Base-by-base conservation (phyloP, 2,113 vertebrate genomes). In the Sprattus sprattus region DNA sequence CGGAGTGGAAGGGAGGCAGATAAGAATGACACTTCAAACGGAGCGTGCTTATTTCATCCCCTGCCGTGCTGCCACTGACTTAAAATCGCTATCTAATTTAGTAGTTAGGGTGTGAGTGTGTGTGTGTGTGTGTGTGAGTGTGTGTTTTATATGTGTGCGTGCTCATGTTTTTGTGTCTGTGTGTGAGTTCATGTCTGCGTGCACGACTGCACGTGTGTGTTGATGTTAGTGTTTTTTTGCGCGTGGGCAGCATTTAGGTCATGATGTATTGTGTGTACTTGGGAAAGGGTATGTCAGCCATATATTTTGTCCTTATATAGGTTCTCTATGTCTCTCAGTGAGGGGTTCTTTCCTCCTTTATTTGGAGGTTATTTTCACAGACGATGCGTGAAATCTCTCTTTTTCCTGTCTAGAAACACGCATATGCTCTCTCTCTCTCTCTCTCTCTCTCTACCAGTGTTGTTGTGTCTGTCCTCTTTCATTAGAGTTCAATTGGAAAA, bases 401-500 rank as follows among this genome's bases (percentile, higher is more conserved):
- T 32, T 13, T n/a, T 9, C 4, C n/a, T 75, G 67, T 75, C 22
- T 75, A 13, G 67, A 67, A 67, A 28, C 5, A 28, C 2, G 11
- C 1, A 67, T 5, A 67, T 64, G n/a, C n/a, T 39, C 8, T 75
- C 67, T 75, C 25, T 75, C 67, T 75, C 28, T 75, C 67, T 75
- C 67, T 75, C 28, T 75, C 9, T 75, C 67, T 13, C 15, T 10
- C 4, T 75, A 28, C 2, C 67, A 75, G 25, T 32, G 67, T 39
- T 83, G 86, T 83, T 88, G 87, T 86, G 87, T 89, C 87, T 90
- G 88, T 85, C 87, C 86, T 89, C 81, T 86, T 83, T 87, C 88
- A 87, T 88, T 90, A 88, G 86, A 80, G 67, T 85, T 87, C 83
- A 86, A 90, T 87, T 86, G 86, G 83, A 86, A 85, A 87, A 87